Base-by-base conservation (phyloP, 2,888 invertebrate species). In the Epinotia nisella region DNA sequence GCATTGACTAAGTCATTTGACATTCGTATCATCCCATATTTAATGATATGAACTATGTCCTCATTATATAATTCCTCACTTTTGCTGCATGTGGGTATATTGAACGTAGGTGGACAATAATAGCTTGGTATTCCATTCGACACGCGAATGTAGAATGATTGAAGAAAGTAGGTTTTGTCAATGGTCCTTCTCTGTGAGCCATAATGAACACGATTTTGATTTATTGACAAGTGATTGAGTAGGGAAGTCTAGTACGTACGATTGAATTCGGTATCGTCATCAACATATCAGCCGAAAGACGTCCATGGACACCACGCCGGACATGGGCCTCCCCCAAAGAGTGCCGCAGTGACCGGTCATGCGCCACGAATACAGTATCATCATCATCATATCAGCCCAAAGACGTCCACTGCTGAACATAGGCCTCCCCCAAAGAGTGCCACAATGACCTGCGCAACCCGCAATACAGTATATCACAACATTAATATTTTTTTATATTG, bases 61-160 rank as follows among this genome's bases (percentile, higher is more conserved):
- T 65, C 66, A 71, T 71, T 60, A 60, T 66, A 60, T 60, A 53
- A 71, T 71, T 67, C 66, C 62, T 67, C 71, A 55, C 65, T 67
- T 67, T 66, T 71, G 45, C 71, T 60, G 35, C 45, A 71, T 71
- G 71, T 71, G 71, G 66, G 66, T 45, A 71, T 60, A 70, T 70
- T 70, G 29, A 55, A 71, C 66, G 71, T 67, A 67, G 71, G 71
- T 61, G 71, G 60, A 61, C 35, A 55, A 71, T 66, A 71, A 45
- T 41, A 9, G 59, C 21, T 45, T 53, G 3, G 66, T 61, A 55
- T 49, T 71, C 35, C 45, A 67, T 67, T 66, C 71, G 66, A 71
- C 60, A 67, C 21, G 66, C 71, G 45, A 67, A 71, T 66, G 55
- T 66, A 5, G 21, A 41, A 21, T 71, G 60, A 70, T 70, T 45